Evolutionary conservation across 1,140 invertebrate species (phyloP).

Genomic region (Choristoneura fumiferana): DNA sequence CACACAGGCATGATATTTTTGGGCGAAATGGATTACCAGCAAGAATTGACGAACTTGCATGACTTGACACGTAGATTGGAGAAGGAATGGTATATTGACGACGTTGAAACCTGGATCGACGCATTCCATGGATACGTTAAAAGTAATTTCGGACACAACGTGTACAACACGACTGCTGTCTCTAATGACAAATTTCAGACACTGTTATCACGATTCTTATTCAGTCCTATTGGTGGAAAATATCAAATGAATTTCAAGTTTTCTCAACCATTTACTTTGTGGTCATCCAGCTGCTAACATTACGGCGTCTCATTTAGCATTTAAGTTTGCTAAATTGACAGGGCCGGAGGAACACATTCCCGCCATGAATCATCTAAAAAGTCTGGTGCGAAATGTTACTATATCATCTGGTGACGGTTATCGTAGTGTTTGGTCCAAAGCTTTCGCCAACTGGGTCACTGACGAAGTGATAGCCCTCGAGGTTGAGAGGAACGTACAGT

Average conservation of each 20-base stretch:
- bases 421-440: conserved; percentile 83
- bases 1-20: conserved; percentile 83
- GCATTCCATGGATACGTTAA: conserved; percentile 82
- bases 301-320: conserved; percentile 80
- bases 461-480: conserved; percentile 89
- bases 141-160: conserved; percentile 70
- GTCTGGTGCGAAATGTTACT: conserved; percentile 77
- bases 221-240: conserved; percentile 82
- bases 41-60: conserved; percentile 82
- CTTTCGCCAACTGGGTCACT: conserved; percentile 87
- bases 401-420: conserved; percentile 81
- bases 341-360: conserved; percentile 84
- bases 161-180: conserved; percentile 68
- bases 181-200: conserved; percentile 78
- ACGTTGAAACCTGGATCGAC: conserved; percentile 81
- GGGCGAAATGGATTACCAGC: conserved; percentile 82
- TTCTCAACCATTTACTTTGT: conserved; percentile 79
- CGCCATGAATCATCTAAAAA: conserved; percentile 84
- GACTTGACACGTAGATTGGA: conserved; percentile 77
- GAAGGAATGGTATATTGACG: conserved; percentile 78
- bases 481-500: conserved; percentile 87
- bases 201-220: conserved; percentile 85
- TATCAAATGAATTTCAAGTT: conserved; percentile 86
- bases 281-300: conserved; percentile 80
- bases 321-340: conserved; percentile 80